These are phyloP conservation scores for Lophura nycthemera DNA, from an alignment of 2,113 vertebrate genomes.

Conservation along the genomic window DNA sequence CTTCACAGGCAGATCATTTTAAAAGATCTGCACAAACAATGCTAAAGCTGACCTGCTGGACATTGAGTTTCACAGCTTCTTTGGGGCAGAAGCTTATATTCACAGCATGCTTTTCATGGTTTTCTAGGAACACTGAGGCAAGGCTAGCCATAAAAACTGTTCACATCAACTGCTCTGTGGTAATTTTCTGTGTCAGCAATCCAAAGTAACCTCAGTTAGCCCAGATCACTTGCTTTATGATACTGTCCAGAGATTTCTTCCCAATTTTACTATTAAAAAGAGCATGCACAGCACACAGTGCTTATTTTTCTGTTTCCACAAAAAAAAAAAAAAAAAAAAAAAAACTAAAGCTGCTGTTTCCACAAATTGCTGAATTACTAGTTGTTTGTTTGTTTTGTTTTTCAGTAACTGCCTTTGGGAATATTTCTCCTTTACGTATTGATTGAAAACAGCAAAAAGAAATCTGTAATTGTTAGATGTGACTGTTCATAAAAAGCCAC, in stretches of 20 bases:
- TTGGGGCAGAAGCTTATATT: background rate
- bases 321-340: no score
- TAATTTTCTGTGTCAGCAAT: background rate
- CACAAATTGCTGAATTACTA: background rate
- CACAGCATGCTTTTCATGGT: background rate
- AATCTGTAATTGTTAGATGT: accelerated
- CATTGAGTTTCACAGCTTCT: background rate
- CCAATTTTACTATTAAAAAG: background rate
- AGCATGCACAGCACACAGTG: background rate
- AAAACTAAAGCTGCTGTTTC: background rate
- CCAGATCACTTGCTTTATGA: background rate
- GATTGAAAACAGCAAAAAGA: background rate
- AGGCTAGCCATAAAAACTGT: background rate
- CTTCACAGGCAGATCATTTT: background rate
- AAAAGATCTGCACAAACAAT: background rate
- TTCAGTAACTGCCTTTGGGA: background rate
- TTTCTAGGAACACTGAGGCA: background rate
- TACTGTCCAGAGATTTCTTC: background rate
- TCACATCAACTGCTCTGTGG: background rate
- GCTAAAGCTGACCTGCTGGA: background rate
- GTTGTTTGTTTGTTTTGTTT: background rate
- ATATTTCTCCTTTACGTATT: background rate
- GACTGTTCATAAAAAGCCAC: background rate
- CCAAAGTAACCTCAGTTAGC: background rate
- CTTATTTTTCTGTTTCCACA: background rate